These are phyloP conservation scores for Meliscaeva auricollis DNA, from an alignment of 2,888 invertebrate species.

Conservation along the genomic window DNA sequence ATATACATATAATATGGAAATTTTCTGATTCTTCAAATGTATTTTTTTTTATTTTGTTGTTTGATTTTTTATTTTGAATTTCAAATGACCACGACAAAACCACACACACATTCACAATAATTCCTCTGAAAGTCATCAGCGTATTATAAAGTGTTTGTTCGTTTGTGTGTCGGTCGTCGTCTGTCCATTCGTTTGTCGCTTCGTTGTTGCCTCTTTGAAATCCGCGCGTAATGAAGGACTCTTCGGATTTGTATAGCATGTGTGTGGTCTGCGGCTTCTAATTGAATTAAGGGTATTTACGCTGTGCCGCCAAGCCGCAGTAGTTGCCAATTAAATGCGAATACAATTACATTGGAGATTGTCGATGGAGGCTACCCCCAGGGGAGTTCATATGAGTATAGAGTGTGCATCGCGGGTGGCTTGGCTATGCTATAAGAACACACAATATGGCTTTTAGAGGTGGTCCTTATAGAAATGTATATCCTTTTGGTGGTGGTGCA, in stretches of 20 bases:
- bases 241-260: constrained; percentile 59
- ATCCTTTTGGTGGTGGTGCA: not conserved
- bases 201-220: not conserved
- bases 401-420: constrained; percentile 32
- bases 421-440: constrained; percentile 33
- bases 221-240: constrained; percentile 60
- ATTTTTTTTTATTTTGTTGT: not conserved
- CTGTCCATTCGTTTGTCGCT: not conserved
- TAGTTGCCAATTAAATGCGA: constrained; percentile 74
- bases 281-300: constrained; percentile 74
- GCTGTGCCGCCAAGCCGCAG: constrained; percentile 69
- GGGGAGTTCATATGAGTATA: not conserved
- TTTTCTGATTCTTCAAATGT: constrained; percentile 35
- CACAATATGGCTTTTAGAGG: not conserved
- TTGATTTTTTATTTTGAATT: constrained; percentile 55
- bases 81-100: constrained; percentile 60
- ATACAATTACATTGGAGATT: constrained; percentile 62
- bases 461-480: not conserved
- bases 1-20: constrained; percentile 3
- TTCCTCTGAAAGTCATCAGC: constrained; percentile 48
- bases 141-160: not conserved
- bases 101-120: constrained; percentile 34
- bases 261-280: constrained; percentile 74
- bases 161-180: not conserved
- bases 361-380: not conserved